Percentiles rank a stretch among this genome's conserved stretches.
These are phyloP conservation scores for Scotopteryx bipunctaria DNA, from an alignment of 2,888 invertebrate species.

Conservation along the genomic window DNA sequence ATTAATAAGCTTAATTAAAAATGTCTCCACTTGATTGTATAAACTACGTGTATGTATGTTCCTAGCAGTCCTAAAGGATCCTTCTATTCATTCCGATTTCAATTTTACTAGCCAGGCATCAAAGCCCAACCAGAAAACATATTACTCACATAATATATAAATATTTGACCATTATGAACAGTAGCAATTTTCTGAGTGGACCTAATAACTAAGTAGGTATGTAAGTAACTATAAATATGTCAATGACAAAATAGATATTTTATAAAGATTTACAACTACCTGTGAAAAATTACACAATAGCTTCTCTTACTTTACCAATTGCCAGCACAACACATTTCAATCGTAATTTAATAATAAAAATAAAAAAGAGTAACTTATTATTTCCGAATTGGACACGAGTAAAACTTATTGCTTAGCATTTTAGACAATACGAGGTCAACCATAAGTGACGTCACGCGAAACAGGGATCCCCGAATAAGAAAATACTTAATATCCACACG, in stretches of 20 bases:
- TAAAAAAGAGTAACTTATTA: not conserved
- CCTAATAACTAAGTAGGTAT: not conserved
- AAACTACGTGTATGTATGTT: constrained; percentile 14
- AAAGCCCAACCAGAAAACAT: constrained; percentile 19
- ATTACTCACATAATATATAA: not conserved
- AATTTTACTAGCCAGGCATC: constrained; percentile 27
- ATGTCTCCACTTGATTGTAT: not conserved
- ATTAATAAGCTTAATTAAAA: not conserved
- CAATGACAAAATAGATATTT: constrained; percentile 12
- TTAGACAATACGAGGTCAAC: constrained; percentile 4
- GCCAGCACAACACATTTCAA: constrained; percentile 11
- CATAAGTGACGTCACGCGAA: constrained; percentile 10
- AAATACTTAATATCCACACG: not conserved
- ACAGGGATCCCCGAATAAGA: not conserved
- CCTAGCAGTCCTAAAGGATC: constrained; percentile 30
- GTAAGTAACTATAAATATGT: not conserved
- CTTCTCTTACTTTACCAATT: constrained; percentile 11
- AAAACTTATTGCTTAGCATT: constrained; percentile 7
- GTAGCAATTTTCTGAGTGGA: constrained; percentile 5
- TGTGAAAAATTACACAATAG: constrained; percentile 1
- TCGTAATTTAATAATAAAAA: not conserved
- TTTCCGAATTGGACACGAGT: not conserved
- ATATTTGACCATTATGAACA: not conserved
- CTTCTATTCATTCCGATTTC: constrained; percentile 16
- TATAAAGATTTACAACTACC: constrained; percentile 15